Evolutionary conservation across 2,113 vertebrate species (phyloP), one percentile per base, ranked within the genome.

Genomic region (sheep (Ovis aries)): DNA sequence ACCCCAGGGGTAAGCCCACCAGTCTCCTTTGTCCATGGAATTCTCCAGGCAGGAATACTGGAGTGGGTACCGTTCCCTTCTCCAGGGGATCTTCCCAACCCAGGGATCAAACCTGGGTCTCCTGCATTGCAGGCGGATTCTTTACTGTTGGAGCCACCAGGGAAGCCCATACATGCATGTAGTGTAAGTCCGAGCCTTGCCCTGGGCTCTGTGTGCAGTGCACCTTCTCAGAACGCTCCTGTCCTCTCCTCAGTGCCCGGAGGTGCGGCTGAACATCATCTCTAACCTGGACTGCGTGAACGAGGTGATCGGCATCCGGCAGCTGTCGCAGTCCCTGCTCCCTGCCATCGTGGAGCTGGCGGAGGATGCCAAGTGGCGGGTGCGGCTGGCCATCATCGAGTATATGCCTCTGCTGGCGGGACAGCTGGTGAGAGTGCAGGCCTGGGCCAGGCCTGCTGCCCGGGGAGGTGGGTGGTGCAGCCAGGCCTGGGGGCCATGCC

Each of bases 341-440:
- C 99, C 99, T 0, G 99, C 99, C 97, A 99, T 99, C 0, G 99
- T 99, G 19, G 99, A 99, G n/a, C 97, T 99, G 98, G 99, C 99
- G 0, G 99, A 99, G 89, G 99, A 99, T 0, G 99, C 99, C 93
- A 99, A 99, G 96, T 99, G 99, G 99, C 92, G 99, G 0, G 99
- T 99, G 4, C 95, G 99, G 1, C 94, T 99, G 86, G 99, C 99
- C 94, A 99, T 99, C 97, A 99, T 99, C 0, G 99, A 99, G 87
- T 99, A 99, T 95, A 99, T 99, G 99, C 99, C 99, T 2, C 97
- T 99, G 95, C 97, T 99, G 83, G 99, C 99, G 1, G 99, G 99
- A 5, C 99, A 99, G 91, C 98, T 99, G 98, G 99, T 99, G 96
- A 71, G 94, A 60, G 3, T 3, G 10, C 23, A 10, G 14, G 19